These are phyloP conservation scores for Mechanitis messenoides DNA, from an alignment of 2,888 invertebrate genomes.

Conservation along the genomic window DNA sequence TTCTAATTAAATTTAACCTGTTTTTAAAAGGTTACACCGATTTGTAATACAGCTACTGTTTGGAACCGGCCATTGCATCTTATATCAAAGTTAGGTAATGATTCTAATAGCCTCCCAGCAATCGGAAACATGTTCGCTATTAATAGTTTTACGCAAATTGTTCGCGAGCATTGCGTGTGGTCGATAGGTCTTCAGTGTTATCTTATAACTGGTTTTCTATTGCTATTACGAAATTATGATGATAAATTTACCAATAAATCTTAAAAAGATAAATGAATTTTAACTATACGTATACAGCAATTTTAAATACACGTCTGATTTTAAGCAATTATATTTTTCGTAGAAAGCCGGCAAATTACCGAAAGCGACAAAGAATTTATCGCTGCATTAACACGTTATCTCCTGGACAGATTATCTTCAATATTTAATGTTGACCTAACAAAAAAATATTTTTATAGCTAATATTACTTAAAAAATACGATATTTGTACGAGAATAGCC, in stretches of 20 bases:
- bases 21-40: too few species aligned
- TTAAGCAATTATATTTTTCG: constrained; percentile 1
- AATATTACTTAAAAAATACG: constrained; percentile 40
- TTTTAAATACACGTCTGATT: constrained; percentile 1
- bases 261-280: background rate
- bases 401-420: constrained; percentile 16
- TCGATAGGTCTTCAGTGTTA: constrained; percentile 3
- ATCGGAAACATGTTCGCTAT: constrained; percentile 14
- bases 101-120: constrained; percentile 11
- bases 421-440: constrained; percentile 33
- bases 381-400: constrained; percentile 14
- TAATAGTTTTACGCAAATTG: constrained; percentile 19
- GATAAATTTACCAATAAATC: constrained; percentile 1
- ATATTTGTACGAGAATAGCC: constrained; percentile 39
- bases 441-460: constrained; percentile 43
- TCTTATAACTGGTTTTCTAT: constrained; percentile 5
- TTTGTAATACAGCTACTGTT: background rate
- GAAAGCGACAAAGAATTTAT: constrained; percentile 16
- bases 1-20: too few species aligned
- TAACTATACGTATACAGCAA: constrained; percentile 2
- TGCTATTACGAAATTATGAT: background rate
- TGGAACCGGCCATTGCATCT: background rate
- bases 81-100: background rate
- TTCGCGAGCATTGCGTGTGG: constrained; percentile 8
- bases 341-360: constrained; percentile 19